These are phyloP conservation scores for Platysternon megacephalum DNA, from an alignment of 2,113 vertebrate species.

Conservation along the genomic window DNA sequence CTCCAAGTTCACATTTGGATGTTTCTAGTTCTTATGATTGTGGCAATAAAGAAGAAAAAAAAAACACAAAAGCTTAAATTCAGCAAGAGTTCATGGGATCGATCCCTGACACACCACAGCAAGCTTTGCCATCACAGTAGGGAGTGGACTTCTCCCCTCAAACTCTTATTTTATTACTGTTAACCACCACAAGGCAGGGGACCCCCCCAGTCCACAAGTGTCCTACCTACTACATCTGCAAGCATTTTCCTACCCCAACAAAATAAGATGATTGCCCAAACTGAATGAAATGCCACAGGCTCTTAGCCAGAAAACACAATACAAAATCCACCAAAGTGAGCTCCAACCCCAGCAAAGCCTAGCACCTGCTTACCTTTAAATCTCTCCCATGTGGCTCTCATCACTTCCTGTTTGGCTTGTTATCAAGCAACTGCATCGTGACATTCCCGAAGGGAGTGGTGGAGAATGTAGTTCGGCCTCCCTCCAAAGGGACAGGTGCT, in stretches of 20 bases:
- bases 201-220: accelerated
- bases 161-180: not conserved
- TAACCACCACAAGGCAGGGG: not conserved
- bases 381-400: not conserved
- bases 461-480: not conserved
- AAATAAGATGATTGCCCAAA: not conserved
- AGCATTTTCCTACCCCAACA: accelerated
- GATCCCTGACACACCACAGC: not conserved
- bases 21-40: not conserved
- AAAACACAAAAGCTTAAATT: not conserved
- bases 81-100: not conserved
- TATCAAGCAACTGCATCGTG: not conserved
- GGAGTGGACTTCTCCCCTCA: not conserved
- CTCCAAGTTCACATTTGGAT: not conserved
- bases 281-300: accelerated
- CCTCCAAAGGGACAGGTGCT: not conserved
- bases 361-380: conserved; percentile 9
- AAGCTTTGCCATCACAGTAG: not conserved
- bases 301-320: not conserved
- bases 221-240: accelerated
- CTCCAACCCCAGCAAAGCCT: not conserved
- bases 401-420: not conserved
- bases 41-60: not conserved
- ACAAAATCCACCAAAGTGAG: accelerated
- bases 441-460: not conserved